These are phyloP conservation scores for Acanthococcus lagerstroemiae DNA, from an alignment of 2,888 invertebrate genomes.

Conservation along the genomic window DNA sequence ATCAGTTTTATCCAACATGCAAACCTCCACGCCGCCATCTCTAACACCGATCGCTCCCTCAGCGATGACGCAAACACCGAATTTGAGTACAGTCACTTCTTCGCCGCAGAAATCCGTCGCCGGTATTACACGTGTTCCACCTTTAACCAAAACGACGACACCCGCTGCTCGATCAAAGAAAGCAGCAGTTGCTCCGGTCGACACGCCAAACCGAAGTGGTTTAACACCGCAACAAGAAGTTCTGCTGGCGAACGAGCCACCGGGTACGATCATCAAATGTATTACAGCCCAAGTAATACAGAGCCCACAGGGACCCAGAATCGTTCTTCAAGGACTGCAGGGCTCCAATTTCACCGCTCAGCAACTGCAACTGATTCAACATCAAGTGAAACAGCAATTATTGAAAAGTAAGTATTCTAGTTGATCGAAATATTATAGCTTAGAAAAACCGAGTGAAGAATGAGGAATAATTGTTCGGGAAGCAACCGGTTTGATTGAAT, in stretches of 20 bases:
- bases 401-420: conserved; percentile 57
- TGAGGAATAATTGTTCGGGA: background rate
- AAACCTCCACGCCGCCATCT: background rate
- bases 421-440: background rate
- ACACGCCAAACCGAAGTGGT: background rate
- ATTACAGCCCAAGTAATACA: conserved; percentile 74
- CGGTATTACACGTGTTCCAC: background rate
- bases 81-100: background rate
- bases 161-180: too few species aligned
- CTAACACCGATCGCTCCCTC: background rate
- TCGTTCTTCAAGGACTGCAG: conserved; percentile 73
- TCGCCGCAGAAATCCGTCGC: too few species aligned
- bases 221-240: conserved; percentile 49
- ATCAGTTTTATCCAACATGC: conserved; percentile 2
- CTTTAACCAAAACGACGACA: background rate
- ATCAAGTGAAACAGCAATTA: conserved; percentile 80
- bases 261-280: conserved; percentile 75
- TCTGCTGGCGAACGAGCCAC: conserved; percentile 66
- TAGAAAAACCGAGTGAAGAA: background rate
- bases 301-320: conserved; percentile 72
- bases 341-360: conserved; percentile 73
- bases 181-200: too few species aligned
- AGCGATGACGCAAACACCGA: too few species aligned
- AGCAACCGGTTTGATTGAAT: too few species aligned
- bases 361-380: conserved; percentile 70